A percentile compares a stretch with the other conserved stretches of the same genome.
These are phyloP conservation scores for Phaetusa simplex DNA, from an alignment of 2,113 vertebrate genomes.

Conservation along the genomic window DNA sequence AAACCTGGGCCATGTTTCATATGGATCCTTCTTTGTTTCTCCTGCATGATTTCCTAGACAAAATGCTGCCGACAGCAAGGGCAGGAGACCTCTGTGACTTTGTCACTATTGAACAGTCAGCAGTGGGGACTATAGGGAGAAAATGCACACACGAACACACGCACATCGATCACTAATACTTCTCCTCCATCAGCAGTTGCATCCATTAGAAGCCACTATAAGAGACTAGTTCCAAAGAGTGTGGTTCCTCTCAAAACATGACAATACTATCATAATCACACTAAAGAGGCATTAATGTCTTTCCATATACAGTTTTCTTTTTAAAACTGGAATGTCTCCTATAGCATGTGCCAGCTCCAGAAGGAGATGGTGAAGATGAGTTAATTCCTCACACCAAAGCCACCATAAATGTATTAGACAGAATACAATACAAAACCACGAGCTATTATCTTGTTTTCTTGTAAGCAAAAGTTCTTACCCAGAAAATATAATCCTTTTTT, in stretches of 20 bases:
- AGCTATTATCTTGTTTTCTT: neutral
- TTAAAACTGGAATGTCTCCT: neutral
- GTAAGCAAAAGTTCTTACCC: neutral
- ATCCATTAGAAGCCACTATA: neutral
- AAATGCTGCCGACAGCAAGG: neutral
- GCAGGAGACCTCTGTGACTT: neutral
- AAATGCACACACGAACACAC: rapidly evolving
- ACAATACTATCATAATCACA: neutral
- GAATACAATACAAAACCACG: neutral
- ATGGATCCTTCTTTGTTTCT: neutral
- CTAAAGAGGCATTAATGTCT: neutral
- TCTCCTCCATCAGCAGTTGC: neutral
- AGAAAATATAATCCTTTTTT: neutral
- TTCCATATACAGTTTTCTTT: neutral
- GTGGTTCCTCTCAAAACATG: neutral
- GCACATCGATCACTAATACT: neutral
- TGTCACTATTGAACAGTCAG: neutral
- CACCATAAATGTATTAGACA: neutral
- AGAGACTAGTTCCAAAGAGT: neutral
- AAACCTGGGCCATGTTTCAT: neutral
- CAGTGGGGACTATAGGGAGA: neutral
- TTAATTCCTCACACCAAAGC: neutral
- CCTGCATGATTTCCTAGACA: neutral
- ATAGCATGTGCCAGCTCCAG: neutral
- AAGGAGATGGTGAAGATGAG: neutral